Base-by-base conservation (phyloP, 2,888 invertebrate genomes). In the Schrankia costaestrigalis region DNA sequence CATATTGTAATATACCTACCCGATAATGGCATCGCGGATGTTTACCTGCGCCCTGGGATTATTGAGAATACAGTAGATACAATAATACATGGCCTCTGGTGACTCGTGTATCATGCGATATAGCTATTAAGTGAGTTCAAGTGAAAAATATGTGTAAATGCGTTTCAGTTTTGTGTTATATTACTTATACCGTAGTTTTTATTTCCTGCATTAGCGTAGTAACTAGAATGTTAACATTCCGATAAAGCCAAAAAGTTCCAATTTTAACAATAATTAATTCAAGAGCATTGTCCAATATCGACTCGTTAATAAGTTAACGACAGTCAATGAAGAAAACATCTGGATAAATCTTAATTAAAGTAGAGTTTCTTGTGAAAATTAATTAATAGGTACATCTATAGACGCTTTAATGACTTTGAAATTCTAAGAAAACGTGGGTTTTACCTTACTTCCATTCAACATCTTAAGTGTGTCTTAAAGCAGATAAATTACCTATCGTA, bases 31-130 rank as follows among this genome's bases (percentile, higher is more conserved):
- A 26, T 33, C 23, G 39, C 54, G 47, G 54, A 54, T 42, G 45
- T 51, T 54, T 54, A 54, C 53, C 53, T 54, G 53, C 45, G 53
- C 35, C 41, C 22, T 5, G 35, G 45, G 40, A 36, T 31, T 31
- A 24, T 18, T 39, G 38, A 39, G 45, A 53, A 52, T 46, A 46
- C 40, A 21, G 24, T 28, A 38, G 48, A 46, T 35, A 36, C 19
- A 46, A 35, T n/a, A n/a, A n/a, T 33, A 40, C 42, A 27, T 42
- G 36, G 36, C 35, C 43, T 28, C 9, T n/a, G 14, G 29, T 3
- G 17, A 30, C 37, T 29, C 13, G 1, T 2, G 18, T 9, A 13
- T 11, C 25, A n/a, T n/a, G n/a, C n/a, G n/a, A n/a, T n/a, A n/a
- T n/a, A n/a, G n/a, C n/a, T n/a, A n/a, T n/a, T n/a, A n/a, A n/a